Base-by-base conservation (phyloP, 1,140 invertebrate genomes). In the Caerostris extrusa region DNA sequence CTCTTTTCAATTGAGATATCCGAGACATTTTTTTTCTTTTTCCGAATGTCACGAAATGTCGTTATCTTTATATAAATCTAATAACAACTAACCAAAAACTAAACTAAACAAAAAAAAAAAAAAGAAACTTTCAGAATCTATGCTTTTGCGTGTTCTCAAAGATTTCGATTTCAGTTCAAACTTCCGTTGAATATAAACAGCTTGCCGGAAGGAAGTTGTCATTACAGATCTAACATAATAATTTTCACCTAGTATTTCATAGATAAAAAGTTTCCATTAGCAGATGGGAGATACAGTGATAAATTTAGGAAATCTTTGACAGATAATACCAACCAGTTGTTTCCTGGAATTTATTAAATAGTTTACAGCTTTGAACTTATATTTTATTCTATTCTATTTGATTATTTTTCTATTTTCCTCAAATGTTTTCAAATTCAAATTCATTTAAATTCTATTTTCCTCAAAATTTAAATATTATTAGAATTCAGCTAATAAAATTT, bases 191-290 rank as follows among this genome's bases (percentile, higher is more conserved):
- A 34, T 7, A 34, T 34, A 88, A 12, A 50, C 12, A 64, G 60
- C 17, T 88, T 58, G n/a, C 82, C 17, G 82, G 82, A 85, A 85
- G 82, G 82, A 85, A 58, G 82, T 88, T 88, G 86, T 60, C 57
- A 53, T 61, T 60, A 12, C 53, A 50, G 34, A 88, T 88, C 14
- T n/a, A 50, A 88, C 19, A 19, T 88, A 50, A 5, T 55, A 7
- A 60, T 57, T 53, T 50, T 88, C 50, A 7, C 60, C 58, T 58
- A 3, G 64, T 88, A 50, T 61, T 14, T 50, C 50, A 61, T 1
- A 57, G n/a, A 64, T 88, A 8, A 77, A 12, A 50, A 12, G 3
- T 5, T 77, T 10, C 3, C 34, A 50, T 53, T 50, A 50, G 3
- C 2, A 77, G 71, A 34, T 34, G 34, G 34, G 34, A 34, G 34